These are phyloP conservation scores for Rhagoletis pomonella DNA, from an alignment of 1,140 invertebrate genomes.

Conservation along the genomic window DNA sequence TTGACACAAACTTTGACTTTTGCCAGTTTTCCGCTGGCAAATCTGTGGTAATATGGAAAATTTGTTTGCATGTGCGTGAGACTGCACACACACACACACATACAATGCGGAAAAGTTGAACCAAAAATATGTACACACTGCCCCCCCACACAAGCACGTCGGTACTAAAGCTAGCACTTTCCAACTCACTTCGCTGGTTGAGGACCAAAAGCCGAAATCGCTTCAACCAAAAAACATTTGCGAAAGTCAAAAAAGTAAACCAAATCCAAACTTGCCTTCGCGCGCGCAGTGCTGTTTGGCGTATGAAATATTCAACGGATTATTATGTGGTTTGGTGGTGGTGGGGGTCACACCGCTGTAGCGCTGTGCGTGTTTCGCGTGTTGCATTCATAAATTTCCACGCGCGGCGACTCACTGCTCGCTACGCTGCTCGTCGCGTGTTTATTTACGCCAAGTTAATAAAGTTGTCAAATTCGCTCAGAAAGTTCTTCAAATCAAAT, in stretches of 20 bases:
- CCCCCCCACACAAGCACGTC: not conserved
- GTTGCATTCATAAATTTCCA: conserved; percentile 44
- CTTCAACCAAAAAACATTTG: not conserved
- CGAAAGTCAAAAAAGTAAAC: not conserved
- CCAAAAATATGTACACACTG: conserved; percentile 56
- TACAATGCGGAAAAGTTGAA: conserved; percentile 54
- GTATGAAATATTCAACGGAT: conserved; percentile 42
- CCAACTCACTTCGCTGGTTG: not conserved
- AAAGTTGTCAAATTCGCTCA: conserved; percentile 44
- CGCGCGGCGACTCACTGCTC: not conserved
- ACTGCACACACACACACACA: not conserved
- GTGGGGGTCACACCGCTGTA: not conserved
- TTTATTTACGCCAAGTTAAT: conserved; percentile 51
- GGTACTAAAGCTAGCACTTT: not conserved
- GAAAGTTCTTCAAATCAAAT: conserved; percentile 48
- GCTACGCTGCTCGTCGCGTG: not conserved
- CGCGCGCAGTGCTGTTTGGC: not conserved
- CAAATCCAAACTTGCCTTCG: not conserved
- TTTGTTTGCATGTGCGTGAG: not conserved
- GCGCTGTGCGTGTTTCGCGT: not conserved
- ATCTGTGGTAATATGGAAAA: conserved; percentile 37
- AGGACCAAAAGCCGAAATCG: not conserved
- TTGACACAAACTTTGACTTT: conserved; percentile 55
- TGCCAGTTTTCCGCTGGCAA: conserved; percentile 44
- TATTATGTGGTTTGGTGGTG: conserved; percentile 38